A percentile compares a stretch with the other conserved stretches of the same genome.
phyloP scores from a whole-genome alignment of 2,888 invertebrate genomes.

The Scaptodrosophila latifasciaeformis region DNA sequence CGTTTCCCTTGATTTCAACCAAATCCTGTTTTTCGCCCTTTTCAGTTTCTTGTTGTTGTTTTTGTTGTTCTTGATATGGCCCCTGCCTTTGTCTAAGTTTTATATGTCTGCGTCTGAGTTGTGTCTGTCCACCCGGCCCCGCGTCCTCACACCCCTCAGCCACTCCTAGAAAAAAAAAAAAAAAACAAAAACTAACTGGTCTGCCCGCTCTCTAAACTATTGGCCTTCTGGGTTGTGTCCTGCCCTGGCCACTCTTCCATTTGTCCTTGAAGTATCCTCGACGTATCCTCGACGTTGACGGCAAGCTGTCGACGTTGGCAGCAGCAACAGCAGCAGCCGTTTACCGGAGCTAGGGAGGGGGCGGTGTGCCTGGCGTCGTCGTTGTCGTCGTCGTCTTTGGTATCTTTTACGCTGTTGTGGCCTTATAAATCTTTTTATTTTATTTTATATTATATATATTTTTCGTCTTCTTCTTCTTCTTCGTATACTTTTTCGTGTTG shows the following conservation, averaged over 20 bases:
- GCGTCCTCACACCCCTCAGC: neutral
- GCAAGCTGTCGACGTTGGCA: neutral
- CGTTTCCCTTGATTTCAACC: neutral
- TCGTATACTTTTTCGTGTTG: too few relatives aligned
- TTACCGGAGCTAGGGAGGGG: too few relatives aligned
- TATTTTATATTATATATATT: too few relatives aligned
- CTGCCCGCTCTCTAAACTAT: too few relatives aligned
- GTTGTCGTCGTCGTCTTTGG: too few relatives aligned
- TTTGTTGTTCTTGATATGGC: slow-evolving; percentile 20
- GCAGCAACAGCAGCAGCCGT: neutral
- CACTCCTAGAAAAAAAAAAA: too few relatives aligned
- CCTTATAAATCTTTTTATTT: slow-evolving; percentile 49
- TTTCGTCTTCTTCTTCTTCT: too few relatives aligned
- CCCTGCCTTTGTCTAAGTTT: slow-evolving; percentile 14
- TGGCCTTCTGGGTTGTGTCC: neutral
- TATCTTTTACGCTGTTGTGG: slow-evolving; percentile 42
- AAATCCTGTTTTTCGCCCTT: too few relatives aligned
- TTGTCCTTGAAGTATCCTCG: slow-evolving; percentile 58
- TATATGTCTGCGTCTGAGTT: slow-evolving; percentile 13
- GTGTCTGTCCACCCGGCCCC: neutral
- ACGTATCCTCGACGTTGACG: slow-evolving; percentile 28
- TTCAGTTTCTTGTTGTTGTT: slow-evolving; percentile 19
- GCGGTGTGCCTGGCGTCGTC: neutral
- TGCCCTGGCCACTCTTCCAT: slow-evolving; percentile 22
- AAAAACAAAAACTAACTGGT: too few relatives aligned